Base-by-base conservation (phyloP, 35 echinoderm and acorn worm genomes). In the Heliocidaris tuberculata region DNA sequence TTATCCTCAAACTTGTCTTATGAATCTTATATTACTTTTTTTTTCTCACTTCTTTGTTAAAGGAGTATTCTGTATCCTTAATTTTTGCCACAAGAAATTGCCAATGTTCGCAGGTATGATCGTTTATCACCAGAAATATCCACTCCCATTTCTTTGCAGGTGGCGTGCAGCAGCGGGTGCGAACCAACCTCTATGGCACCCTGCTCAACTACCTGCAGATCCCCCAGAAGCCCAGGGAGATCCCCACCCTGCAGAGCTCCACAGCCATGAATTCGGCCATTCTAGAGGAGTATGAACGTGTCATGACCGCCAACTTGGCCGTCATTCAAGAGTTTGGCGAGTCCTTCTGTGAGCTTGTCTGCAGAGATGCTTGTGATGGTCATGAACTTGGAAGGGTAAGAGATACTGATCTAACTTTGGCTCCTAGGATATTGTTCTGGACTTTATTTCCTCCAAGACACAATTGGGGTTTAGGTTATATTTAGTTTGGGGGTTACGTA, bases 301-400 rank as follows among this genome's bases (percentile, higher is more conserved):
- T 99, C 48, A 97, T 93, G 31, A 90, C 86, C 19, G 95, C 97
- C 10, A 99, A 96, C 90, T 19, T 99, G 60, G 91, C 95, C 9
- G 95, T 96, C 21, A 99, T 99, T 16, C 86, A 94, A 31, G 96
- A 96, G 86, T 99, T 96, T 88, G 98, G 98, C 2, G 98, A 99
- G 30, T 85, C 88, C 5, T 92, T 99, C 47, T 96, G 96, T 88
- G 96, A 97, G 17, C 95, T 99, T 86, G 95, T 99, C n/a, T 99
- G 97, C 86, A 95, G 96, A 50, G 97, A 99, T 94, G 96, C 98
- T 19, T 97, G 98, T 90, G 98, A 99, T 92, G 97, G 98, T 2
- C 98, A 97, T 92, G 98, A 96, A 70, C 94, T 99, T 19, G 96
- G 96, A 48, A 95, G 98, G 96, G 98, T 99, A 96, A 95, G 95